These are phyloP conservation scores for Drosophila pseudotalamancana DNA, from an alignment of 2,888 invertebrate genomes.

Conservation along the genomic window DNA sequence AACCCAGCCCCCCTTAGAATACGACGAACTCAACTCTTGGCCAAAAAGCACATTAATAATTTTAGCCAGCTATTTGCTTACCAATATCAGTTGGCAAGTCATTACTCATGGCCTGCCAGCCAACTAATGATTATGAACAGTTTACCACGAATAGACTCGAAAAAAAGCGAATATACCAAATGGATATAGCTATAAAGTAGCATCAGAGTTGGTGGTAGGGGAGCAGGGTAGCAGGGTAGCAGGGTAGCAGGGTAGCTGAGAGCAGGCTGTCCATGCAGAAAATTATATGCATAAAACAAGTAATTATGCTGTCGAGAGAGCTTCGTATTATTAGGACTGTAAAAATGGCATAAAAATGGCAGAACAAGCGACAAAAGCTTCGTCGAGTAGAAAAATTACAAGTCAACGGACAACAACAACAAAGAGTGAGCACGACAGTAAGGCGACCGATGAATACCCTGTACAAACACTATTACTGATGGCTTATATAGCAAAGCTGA, in stretches of 20 bases:
- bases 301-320: constrained; percentile 72
- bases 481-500: not conserved
- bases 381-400: constrained; percentile 37
- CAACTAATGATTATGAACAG: constrained; percentile 74
- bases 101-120: constrained; percentile 68
- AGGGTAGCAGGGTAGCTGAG: not conserved
- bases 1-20: too few relatives aligned
- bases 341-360: constrained; percentile 55
- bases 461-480: too few relatives aligned
- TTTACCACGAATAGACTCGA: constrained; percentile 37
- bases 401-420: constrained; percentile 37
- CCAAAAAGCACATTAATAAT: constrained; percentile 58
- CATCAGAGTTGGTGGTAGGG: not conserved
- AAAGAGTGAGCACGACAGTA: not conserved
- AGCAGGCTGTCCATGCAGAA: constrained; percentile 72
- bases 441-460: not conserved
- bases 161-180: not conserved
- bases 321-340: constrained; percentile 65
- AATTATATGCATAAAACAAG: constrained; percentile 77
- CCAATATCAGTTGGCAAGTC: constrained; percentile 72
- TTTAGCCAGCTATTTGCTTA: constrained; percentile 67
- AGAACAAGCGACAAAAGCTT: constrained; percentile 46
- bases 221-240: constrained; percentile 3
- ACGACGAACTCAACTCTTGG: too few relatives aligned
- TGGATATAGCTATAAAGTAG: constrained; percentile 2